Evolutionary conservation across 2,888 invertebrate species (phyloP).

Genomic region (Scaptomyza polygonia): DNA sequence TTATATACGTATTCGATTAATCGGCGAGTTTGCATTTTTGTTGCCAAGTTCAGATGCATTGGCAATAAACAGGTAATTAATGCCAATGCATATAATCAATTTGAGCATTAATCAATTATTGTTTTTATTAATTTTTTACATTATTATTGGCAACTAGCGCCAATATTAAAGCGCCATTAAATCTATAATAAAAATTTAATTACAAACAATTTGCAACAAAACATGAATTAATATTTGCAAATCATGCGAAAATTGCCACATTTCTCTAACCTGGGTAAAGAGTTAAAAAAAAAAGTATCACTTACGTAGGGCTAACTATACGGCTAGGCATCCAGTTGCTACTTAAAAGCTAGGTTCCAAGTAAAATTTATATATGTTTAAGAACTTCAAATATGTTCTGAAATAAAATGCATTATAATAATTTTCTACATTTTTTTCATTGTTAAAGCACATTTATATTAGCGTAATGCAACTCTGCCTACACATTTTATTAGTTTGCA

Average conservation of each 20-base stretch:
- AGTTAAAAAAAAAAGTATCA: no score
- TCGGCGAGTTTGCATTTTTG: background rate
- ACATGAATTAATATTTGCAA: constrained; percentile 10
- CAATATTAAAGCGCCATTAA: constrained; percentile 40
- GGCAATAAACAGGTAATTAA: constrained; percentile 32
- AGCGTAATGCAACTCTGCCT: background rate
- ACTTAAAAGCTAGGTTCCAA: no score
- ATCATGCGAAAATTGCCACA: no score
- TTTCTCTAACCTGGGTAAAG: no score
- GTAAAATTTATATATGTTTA: no score
- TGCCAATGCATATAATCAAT: constrained; percentile 52
- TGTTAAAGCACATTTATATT: background rate
- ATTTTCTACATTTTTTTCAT: background rate
- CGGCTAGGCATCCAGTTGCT: no score
- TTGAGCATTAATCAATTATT: constrained; percentile 63
- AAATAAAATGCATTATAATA: no score
- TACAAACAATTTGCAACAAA: constrained; percentile 20
- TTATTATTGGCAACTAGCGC: constrained; percentile 7
- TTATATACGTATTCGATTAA: background rate
- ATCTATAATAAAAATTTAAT: constrained; percentile 46
- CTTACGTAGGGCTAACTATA: no score
- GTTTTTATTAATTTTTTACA: constrained; percentile 37
- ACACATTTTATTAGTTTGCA: background rate
- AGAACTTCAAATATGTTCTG: no score
- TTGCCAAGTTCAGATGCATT: constrained; percentile 13